phyloP scores from a whole-genome alignment of 2,888 invertebrate species.

The Nomada lathburiana region DNA sequence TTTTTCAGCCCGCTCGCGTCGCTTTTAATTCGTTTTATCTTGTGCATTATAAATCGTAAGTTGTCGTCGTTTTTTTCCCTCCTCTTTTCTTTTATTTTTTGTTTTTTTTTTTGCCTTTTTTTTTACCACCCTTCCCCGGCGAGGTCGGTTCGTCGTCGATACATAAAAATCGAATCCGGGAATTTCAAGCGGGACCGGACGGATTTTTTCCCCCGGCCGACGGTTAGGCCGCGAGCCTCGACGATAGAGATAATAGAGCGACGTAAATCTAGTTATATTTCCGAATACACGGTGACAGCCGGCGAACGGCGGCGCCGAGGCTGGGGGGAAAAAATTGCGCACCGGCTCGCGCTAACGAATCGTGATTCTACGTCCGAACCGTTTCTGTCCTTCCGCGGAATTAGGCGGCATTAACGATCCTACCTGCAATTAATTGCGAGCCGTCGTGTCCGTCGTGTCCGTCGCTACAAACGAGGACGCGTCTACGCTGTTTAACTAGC shows the following conservation, averaged over 20 bases:
- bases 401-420: slow-evolving; percentile 76
- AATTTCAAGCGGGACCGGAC: slow-evolving; percentile 40
- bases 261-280: slow-evolving; percentile 63
- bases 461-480: slow-evolving; percentile 75
- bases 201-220: slow-evolving; percentile 36
- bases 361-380: slow-evolving; percentile 68
- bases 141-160: slow-evolving; percentile 49
- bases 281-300: slow-evolving; percentile 62
- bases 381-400: slow-evolving; percentile 74
- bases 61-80: slow-evolving; percentile 38
- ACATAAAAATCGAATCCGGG: slow-evolving; percentile 55
- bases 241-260: slow-evolving; percentile 62
- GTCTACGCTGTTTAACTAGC: slow-evolving; percentile 74
- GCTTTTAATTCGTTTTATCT: slow-evolving; percentile 64
- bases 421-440: slow-evolving; percentile 75
- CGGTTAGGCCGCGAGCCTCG: slow-evolving; percentile 45
- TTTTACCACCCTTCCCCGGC: not conserved
- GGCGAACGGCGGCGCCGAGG: slow-evolving; percentile 24
- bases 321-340: slow-evolving; percentile 59
- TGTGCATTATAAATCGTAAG: slow-evolving; percentile 62
- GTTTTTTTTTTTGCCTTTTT: not conserved
- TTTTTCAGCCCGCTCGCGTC: slow-evolving; percentile 32
- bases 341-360: slow-evolving; percentile 68
- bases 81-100: too few relatives aligned
- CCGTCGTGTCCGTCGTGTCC: slow-evolving; percentile 64